A percentile compares a stretch with the other conserved stretches of the same genome.
Evolutionary conservation across 1,140 invertebrate species (phyloP).

Genomic region (Bombyx mori): DNA sequence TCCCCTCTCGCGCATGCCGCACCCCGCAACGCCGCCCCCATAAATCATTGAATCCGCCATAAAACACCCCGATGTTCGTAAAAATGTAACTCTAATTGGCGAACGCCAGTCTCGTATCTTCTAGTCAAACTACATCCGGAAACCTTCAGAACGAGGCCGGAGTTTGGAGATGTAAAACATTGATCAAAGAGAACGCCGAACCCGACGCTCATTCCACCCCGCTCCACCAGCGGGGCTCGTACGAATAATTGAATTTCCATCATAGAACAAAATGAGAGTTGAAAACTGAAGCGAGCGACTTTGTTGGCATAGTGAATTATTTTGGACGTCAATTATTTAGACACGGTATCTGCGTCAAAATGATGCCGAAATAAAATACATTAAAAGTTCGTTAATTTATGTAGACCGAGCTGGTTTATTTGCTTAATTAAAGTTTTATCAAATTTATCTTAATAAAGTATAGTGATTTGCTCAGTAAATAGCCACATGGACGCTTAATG

Average conservation of each 20-base stretch:
- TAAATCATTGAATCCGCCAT: conserved; percentile 69
- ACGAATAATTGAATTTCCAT: conserved; percentile 70
- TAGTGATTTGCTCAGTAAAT: too few relatives aligned
- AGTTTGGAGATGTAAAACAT: conserved; percentile 54
- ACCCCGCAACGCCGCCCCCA: conserved; percentile 54
- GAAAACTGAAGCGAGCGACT: conserved; percentile 66
- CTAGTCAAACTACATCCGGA: conserved; percentile 35
- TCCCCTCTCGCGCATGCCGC: conserved; percentile 28
- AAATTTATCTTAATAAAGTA: too few relatives aligned
- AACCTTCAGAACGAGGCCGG: conserved; percentile 26
- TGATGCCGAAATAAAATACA: too few relatives aligned
- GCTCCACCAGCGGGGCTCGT: conserved; percentile 35
- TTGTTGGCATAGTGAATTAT: conserved; percentile 66
- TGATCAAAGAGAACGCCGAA: conserved; percentile 46
- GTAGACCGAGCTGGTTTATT: too few relatives aligned
- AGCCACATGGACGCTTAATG: too few relatives aligned
- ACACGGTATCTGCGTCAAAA: conserved; percentile 23
- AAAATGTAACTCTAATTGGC: conserved; percentile 67
- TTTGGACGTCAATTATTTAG: conserved; percentile 65
- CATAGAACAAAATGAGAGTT: conserved; percentile 65
- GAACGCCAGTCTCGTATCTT: conserved; percentile 52
- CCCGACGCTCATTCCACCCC: conserved; percentile 39
- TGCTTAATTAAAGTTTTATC: too few relatives aligned
- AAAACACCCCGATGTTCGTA: conserved; percentile 67
- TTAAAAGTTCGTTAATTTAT: too few relatives aligned